Conservation (phyloP, 2,888 invertebrate genomes). For the Eugnorisma glareosa region DNA sequence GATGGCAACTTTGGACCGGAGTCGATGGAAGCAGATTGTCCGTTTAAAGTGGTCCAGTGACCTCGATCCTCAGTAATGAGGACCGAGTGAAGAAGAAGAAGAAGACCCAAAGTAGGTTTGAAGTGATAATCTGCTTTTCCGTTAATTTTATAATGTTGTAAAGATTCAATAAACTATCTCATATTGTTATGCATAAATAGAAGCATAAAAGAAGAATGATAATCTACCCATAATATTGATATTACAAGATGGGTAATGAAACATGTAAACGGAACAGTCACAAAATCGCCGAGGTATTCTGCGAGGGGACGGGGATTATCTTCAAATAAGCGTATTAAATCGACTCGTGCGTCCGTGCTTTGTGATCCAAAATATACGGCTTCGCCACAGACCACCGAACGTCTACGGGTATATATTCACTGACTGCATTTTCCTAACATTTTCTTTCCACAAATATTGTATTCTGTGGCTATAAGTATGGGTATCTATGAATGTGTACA, state of each 20-base stretch:
- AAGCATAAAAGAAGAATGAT: not conserved
- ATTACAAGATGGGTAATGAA: constrained; percentile 56
- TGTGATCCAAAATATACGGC: constrained; percentile 84
- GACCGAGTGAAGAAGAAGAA: too few species aligned
- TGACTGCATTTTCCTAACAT: constrained; percentile 48
- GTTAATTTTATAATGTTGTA: not conserved
- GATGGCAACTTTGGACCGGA: too few species aligned
- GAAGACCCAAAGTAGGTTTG: not conserved
- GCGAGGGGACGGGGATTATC: constrained; percentile 80
- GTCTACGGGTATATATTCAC: constrained; percentile 6
- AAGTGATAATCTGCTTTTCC: not conserved
- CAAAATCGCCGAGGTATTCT: constrained; percentile 76
- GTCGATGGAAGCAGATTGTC: too few species aligned
- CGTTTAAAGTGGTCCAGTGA: too few species aligned
- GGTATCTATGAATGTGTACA: constrained; percentile 63
- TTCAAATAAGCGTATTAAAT: constrained; percentile 87
- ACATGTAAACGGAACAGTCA: constrained; percentile 64
- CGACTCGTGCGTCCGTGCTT: constrained; percentile 78
- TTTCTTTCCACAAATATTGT: constrained; percentile 30
- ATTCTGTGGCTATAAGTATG: constrained; percentile 64
- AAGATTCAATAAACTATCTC: not conserved
- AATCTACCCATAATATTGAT: not conserved
- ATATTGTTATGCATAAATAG: not conserved
- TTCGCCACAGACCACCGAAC: constrained; percentile 67
- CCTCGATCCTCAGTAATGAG: too few species aligned